Conservation (phyloP, 2,888 invertebrate species). For the Cataglyphis cursor region DNA sequence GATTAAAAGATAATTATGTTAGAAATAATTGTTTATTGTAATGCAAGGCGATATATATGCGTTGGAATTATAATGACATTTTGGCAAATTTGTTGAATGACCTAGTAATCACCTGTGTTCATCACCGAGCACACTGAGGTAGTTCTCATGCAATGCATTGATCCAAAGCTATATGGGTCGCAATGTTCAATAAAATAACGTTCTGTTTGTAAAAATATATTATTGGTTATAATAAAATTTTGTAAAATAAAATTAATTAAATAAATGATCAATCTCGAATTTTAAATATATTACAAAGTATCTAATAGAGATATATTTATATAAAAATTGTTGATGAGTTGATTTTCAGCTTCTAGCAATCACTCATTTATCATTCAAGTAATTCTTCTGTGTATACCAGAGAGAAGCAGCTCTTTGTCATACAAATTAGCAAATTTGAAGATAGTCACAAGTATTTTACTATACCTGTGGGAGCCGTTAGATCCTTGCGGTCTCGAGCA, state of each 20-base stretch:
- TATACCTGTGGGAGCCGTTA: slow-evolving; percentile 55
- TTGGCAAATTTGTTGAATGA: slow-evolving; percentile 17
- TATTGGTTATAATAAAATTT: slow-evolving; percentile 28
- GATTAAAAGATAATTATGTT: neutral
- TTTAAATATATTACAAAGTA: neutral
- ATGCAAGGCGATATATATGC: neutral
- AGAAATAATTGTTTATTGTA: neutral
- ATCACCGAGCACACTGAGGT: neutral
- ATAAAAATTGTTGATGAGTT: neutral
- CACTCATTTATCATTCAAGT: neutral
- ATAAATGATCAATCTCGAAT: slow-evolving; percentile 11
- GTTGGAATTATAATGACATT: neutral
- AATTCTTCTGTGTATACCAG: slow-evolving; percentile 15
- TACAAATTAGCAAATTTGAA: slow-evolving; percentile 60
- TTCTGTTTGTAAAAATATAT: slow-evolving; percentile 6
- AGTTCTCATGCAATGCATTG: slow-evolving; percentile 6
- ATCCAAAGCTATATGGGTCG: neutral
- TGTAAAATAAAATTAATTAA: slow-evolving; percentile 2
- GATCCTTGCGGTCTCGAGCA: slow-evolving; percentile 61
- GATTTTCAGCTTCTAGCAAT: neutral
- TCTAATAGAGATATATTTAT: neutral
- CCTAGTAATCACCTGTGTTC: slow-evolving; percentile 2
- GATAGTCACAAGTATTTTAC: slow-evolving; percentile 56
- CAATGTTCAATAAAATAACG: slow-evolving; percentile 8
- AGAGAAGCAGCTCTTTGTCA: slow-evolving; percentile 61